phyloP scores from a whole-genome alignment of 2,888 invertebrate genomes.

The Noctua janthe region DNA sequence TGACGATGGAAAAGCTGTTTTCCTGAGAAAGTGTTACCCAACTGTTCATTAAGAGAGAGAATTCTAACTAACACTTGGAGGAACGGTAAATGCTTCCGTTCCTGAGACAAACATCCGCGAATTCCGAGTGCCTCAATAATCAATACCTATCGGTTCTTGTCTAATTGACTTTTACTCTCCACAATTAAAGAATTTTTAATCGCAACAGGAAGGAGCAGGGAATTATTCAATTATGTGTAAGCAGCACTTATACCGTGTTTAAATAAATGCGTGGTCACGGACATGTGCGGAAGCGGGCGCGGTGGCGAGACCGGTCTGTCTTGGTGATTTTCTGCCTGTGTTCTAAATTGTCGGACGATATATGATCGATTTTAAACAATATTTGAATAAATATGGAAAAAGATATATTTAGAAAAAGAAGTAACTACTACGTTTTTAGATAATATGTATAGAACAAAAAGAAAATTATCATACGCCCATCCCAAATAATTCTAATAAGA shows the following conservation, averaged over 20 bases:
- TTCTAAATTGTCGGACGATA: background rate
- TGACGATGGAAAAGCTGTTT: background rate
- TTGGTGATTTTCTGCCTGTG: background rate
- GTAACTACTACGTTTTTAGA: too few relatives aligned
- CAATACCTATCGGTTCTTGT: conserved; percentile 60
- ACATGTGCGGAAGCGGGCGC: background rate
- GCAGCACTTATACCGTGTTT: conserved; percentile 53
- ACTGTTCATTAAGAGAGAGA: conserved; percentile 8
- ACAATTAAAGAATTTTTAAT: conserved; percentile 80
- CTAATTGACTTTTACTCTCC: conserved; percentile 83
- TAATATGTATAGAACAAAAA: background rate
- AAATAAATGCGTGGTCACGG: background rate
- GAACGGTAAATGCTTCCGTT: conserved; percentile 54
- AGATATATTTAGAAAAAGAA: background rate
- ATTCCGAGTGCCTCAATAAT: conserved; percentile 67
- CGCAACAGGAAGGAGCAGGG: conserved; percentile 74
- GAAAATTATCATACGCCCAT: background rate
- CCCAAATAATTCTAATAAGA: background rate
- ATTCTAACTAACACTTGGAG: conserved; percentile 9
- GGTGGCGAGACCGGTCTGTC: background rate
- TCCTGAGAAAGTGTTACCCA: conserved; percentile 9
- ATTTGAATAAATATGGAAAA: too few relatives aligned
- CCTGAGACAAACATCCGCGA: conserved; percentile 65
- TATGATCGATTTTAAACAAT: background rate
- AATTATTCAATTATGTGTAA: conserved; percentile 76